A percentile compares a stretch with the other conserved stretches of the same genome.
phyloP scores from a whole-genome alignment of 2,797 vertebrate genomes.

The Eospalax fontanierii region DNA sequence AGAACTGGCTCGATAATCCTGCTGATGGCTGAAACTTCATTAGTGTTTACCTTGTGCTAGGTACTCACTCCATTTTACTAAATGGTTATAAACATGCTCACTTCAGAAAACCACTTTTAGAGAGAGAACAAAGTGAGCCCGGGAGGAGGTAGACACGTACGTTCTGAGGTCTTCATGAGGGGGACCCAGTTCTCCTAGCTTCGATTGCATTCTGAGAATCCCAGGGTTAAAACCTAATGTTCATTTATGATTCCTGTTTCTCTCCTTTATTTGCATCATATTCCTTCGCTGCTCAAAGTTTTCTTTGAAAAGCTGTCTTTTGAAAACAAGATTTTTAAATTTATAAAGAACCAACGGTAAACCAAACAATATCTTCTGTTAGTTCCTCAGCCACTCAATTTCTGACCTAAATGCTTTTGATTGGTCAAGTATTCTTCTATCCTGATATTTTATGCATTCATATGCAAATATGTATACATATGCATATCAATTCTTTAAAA shows the following conservation, averaged over 20 bases:
- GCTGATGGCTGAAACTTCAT: neutral
- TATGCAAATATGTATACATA: neutral
- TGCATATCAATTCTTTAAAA: neutral
- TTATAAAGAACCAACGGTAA: neutral
- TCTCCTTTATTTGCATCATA: neutral
- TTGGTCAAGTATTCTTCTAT: neutral
- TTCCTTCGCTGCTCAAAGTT: neutral
- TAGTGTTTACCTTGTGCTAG: neutral
- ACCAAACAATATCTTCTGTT: neutral
- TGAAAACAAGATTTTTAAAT: neutral
- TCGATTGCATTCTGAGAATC: neutral
- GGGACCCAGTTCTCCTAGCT: neutral
- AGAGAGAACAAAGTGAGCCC: conserved; percentile 15
- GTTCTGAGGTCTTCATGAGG: neutral
- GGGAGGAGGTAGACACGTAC: neutral
- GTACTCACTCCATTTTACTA: neutral
- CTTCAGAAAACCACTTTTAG: conserved; percentile 13
- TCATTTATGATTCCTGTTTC: neutral
- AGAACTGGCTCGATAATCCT: neutral
- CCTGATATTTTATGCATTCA: neutral
- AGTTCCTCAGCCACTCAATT: neutral
- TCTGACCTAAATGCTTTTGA: neutral
- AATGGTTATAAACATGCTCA: neutral
- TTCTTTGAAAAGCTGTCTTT: neutral
- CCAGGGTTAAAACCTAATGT: neutral